Evolutionary conservation across 2,888 invertebrate species (phyloP).

Genomic region (Nomada hirtipes): DNA sequence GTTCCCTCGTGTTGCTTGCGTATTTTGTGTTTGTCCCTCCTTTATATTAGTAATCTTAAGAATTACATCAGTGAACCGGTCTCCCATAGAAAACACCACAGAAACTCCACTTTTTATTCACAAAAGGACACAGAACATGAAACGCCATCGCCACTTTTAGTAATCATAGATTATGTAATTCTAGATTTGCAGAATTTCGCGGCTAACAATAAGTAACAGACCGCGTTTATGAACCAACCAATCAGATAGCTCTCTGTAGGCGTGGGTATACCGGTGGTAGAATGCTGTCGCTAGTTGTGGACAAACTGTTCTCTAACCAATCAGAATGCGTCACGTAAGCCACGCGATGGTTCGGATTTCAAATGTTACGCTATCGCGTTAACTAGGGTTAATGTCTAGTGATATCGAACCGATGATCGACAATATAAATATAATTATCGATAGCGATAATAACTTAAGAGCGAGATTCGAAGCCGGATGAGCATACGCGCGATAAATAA

Average conservation of each 20-base stretch:
- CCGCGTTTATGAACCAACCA: slow-evolving; percentile 14
- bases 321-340: not conserved
- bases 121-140: slow-evolving; percentile 57
- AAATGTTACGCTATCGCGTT: no score
- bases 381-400: no score
- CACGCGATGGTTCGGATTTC: not conserved
- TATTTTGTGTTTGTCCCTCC: not conserved
- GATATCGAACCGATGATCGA: no score
- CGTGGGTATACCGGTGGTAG: no score
- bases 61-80: slow-evolving; percentile 31
- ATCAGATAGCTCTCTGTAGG: not conserved
- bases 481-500: no score
- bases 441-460: no score
- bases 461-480: no score
- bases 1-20: not conserved
- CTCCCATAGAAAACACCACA: slow-evolving; percentile 56
- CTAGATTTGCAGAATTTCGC: slow-evolving; percentile 38
- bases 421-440: no score
- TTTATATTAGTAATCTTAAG: slow-evolving; percentile 1
- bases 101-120: slow-evolving; percentile 52
- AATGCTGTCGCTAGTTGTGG: not conserved
- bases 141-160: slow-evolving; percentile 64
- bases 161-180: slow-evolving; percentile 61
- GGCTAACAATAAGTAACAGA: not conserved
- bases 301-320: not conserved